Evolutionary conservation across 1,140 invertebrate species (phyloP).

Genomic region (Brachionus calyciflorus): DNA sequence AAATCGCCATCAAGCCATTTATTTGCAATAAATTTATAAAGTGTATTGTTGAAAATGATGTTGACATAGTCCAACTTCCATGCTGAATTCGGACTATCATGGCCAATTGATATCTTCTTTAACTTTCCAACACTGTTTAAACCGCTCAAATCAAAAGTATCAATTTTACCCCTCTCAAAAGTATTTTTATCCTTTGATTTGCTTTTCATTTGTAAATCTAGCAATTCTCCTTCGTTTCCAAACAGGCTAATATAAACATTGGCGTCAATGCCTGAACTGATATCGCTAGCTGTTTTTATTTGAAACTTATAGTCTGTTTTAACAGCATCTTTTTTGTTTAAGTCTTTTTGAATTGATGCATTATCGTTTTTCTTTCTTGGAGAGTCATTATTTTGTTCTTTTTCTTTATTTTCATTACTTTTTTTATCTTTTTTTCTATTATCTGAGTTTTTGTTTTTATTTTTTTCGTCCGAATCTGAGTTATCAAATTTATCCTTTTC

Average conservation of each 20-base stretch:
- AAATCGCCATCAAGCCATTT: neutral
- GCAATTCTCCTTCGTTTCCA: conserved; percentile 55
- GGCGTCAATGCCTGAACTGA: conserved; percentile 55
- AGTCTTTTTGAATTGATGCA: no score
- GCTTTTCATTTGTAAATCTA: neutral
- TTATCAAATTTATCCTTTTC: no score
- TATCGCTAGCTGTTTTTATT: neutral
- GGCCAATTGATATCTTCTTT: conserved; percentile 54
- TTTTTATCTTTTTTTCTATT: neutral
- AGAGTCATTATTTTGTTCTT: neutral
- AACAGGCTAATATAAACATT: conserved; percentile 58
- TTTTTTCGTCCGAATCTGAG: neutral
- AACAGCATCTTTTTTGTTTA: no score
- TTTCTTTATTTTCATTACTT: neutral
- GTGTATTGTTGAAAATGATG: neutral
- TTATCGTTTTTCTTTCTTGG: neutral
- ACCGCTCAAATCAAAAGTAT: neutral
- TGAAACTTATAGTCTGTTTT: neutral
- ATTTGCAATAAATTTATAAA: neutral
- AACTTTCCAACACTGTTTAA: conserved; percentile 53
- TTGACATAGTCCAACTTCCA: neutral
- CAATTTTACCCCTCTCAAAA: neutral
- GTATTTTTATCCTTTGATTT: conserved; percentile 47
- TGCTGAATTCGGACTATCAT: conserved; percentile 48
- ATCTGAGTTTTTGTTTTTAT: neutral